phyloP scores from a whole-genome alignment of 2,113 vertebrate species.

The Hippocampus mohnikei region DNA sequence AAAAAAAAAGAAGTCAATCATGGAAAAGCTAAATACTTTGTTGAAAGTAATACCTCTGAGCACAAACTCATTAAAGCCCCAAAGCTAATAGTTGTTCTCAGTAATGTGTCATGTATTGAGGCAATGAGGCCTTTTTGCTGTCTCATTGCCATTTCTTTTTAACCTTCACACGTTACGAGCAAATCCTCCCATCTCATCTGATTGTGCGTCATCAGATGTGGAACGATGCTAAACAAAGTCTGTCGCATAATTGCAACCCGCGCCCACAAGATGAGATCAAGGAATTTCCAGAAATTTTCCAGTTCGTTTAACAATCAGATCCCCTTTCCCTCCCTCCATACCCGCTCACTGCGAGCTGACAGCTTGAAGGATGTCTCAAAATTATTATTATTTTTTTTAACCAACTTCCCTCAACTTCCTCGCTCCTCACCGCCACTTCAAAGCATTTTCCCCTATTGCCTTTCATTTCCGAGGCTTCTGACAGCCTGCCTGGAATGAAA shows the following conservation, averaged over 20 bases:
- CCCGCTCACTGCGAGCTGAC: constrained; percentile 40
- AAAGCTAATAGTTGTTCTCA: neutral
- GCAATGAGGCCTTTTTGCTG: neutral
- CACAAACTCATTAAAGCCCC: neutral
- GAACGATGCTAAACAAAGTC: constrained; percentile 17
- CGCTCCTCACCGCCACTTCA: constrained; percentile 9
- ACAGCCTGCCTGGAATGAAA: neutral
- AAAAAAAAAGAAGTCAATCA: neutral
- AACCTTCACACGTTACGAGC: constrained; percentile 7
- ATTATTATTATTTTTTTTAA: constrained; percentile 7
- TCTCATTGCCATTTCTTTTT: constrained; percentile 17
- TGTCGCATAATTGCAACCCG: neutral
- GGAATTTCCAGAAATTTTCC: constrained; percentile 13
- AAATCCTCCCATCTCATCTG: constrained; percentile 24
- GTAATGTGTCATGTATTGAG: neutral
- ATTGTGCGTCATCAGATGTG: constrained; percentile 12
- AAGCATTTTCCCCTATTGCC: neutral
- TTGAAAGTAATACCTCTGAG: neutral
- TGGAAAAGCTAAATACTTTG: neutral
- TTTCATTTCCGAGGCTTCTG: neutral
- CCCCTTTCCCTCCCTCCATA: constrained; percentile 7
- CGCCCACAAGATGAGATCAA: constrained; percentile 20
- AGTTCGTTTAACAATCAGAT: constrained; percentile 26
- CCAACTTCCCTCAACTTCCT: constrained; percentile 20
- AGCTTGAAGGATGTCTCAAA: constrained; percentile 54